phyloP scores from a whole-genome alignment of 2,888 invertebrate genomes.

The Andrena hattorfiana region DNA sequence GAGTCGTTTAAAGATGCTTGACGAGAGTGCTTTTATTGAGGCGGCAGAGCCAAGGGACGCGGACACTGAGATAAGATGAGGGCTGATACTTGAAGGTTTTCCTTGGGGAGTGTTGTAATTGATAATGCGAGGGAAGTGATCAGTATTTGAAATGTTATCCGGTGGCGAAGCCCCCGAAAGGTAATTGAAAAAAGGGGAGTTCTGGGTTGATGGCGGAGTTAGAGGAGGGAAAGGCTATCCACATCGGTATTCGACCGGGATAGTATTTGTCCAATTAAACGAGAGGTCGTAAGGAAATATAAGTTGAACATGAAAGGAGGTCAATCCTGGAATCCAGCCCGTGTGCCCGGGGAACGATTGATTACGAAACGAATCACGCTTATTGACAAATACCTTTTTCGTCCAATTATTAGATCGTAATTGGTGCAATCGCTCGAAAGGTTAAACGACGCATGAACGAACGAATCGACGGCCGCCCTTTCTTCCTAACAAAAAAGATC shows the following conservation, averaged over 20 bases:
- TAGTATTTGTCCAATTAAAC: constrained; percentile 65
- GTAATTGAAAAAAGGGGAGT: constrained; percentile 56
- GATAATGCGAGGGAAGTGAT: constrained; percentile 51
- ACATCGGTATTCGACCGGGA: constrained; percentile 50
- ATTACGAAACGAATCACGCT: constrained; percentile 45
- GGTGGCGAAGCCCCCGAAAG: constrained; percentile 32
- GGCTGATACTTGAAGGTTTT: constrained; percentile 41
- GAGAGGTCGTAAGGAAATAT: constrained; percentile 63
- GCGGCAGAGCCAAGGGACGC: constrained; percentile 10
- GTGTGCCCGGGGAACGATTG: constrained; percentile 36
- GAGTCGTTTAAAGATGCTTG: constrained; percentile 6
- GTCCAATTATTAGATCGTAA: neutral
- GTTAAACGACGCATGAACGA: neutral
- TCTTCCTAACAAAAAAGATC: neutral
- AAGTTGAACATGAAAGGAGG: constrained; percentile 58
- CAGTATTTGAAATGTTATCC: constrained; percentile 59
- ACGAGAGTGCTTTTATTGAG: neutral
- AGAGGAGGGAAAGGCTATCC: constrained; percentile 47
- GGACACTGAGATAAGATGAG: neutral
- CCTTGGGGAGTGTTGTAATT: constrained; percentile 48
- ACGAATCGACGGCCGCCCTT: neutral
- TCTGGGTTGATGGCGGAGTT: constrained; percentile 20
- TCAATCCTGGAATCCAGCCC: constrained; percentile 50
- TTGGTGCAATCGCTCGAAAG: neutral
- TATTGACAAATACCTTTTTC: constrained; percentile 17